Evolutionary conservation across 2,797 vertebrate genomes (phyloP).

Genomic region (Coregonus ussuriensis): DNA sequence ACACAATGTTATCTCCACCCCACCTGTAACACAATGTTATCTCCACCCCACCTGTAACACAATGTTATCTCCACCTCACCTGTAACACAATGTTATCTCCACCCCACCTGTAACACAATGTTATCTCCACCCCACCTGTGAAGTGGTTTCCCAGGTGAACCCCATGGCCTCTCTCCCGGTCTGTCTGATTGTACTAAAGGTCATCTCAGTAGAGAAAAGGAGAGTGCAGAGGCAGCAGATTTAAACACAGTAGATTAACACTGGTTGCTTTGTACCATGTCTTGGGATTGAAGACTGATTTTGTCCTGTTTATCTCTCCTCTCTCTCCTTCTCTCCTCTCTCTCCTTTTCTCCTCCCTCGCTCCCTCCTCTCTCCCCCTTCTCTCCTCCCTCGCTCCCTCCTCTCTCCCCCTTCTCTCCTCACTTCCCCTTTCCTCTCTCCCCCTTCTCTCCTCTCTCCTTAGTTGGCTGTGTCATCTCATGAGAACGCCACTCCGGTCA

Average conservation of each 20-base stretch:
- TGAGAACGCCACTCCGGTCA: slow-evolving; percentile 96
- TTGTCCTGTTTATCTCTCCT: too few species aligned
- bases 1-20: too few species aligned
- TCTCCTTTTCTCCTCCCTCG: too few species aligned
- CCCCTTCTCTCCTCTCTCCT: not conserved
- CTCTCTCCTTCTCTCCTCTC: too few species aligned
- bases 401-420: slow-evolving; percentile 33
- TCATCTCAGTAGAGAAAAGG: not conserved
- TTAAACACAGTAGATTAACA: not conserved
- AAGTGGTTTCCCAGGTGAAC: slow-evolving; percentile 1
- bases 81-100: too few species aligned
- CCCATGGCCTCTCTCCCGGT: too few species aligned
- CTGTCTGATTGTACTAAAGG: not conserved
- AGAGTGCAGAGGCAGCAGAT: not conserved
- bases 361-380: too few species aligned
- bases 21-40: too few species aligned
- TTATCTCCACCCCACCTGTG: not conserved
- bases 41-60: too few species aligned
- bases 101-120: too few species aligned
- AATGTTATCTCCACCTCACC: too few species aligned
- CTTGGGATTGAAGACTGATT: too few species aligned
- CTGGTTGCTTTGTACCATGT: slow-evolving; percentile 10
- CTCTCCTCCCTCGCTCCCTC: not conserved
- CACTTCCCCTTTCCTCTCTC: not conserved
- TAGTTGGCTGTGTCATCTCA: slow-evolving; percentile 95